Conservation (phyloP, 1,140 invertebrate genomes). For the Neelides sp. region DNA sequence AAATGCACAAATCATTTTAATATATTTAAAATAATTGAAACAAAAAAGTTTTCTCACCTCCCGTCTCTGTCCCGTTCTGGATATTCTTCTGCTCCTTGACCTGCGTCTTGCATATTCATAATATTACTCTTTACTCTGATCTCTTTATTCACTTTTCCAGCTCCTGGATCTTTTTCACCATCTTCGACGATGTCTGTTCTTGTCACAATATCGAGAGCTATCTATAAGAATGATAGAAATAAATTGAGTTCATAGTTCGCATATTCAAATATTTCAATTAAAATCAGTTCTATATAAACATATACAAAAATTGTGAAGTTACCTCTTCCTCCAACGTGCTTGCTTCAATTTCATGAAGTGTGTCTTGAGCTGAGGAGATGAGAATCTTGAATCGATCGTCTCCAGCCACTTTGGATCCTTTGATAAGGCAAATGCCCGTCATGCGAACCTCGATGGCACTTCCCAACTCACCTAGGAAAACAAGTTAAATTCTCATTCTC, state of each 20-base stretch:
- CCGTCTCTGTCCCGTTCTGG: conserved; percentile 47
- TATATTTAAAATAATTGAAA: neutral
- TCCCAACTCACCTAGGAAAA: conserved; percentile 76
- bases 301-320: conserved; percentile 13
- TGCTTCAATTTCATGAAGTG: conserved; percentile 90
- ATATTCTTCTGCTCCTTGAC: conserved; percentile 32
- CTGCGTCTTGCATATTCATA: conserved; percentile 26
- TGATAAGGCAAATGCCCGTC: conserved; percentile 95
- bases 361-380: conserved; percentile 92
- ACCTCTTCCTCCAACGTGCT: conserved; percentile 69
- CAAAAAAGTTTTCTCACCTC: conserved; percentile 2
- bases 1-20: neutral
- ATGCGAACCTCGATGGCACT: conserved; percentile 96
- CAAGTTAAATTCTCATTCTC: no score
- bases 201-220: conserved; percentile 61
- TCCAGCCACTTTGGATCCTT: conserved; percentile 93
- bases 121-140: conserved; percentile 52
- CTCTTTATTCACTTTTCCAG: conserved; percentile 58
- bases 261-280: no score
- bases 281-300: neutral
- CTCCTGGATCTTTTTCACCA: conserved; percentile 65
- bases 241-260: neutral
- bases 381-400: conserved; percentile 97
- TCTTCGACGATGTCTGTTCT: conserved; percentile 51
- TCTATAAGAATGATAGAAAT: conserved; percentile 36